Base-by-base conservation (phyloP, 2,888 invertebrate genomes). In the Aphidius colemani region DNA sequence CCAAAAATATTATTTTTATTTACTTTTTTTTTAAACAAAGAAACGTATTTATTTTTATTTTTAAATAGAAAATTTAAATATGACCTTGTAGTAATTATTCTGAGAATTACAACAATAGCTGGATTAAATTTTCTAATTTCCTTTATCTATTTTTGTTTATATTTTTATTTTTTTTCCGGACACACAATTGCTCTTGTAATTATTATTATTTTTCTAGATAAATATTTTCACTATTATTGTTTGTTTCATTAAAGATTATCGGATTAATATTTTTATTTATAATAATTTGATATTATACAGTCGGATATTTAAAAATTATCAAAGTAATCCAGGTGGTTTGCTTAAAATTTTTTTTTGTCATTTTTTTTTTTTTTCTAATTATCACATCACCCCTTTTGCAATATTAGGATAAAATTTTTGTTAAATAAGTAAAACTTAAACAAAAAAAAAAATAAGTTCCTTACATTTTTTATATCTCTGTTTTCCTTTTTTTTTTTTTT, bases 391-490 rank as follows among this genome's bases (percentile, higher is more conserved):
- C 46, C 43, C 57, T 39, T 57, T 56, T 6, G 44, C 39, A 57
- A 45, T 30, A 39, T 60, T 53, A 43, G 30, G 30, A 30, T 30
- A 30, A 4, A 30, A 30, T 53, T 53, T 53, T 39, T 39, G 45
- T 53, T 43, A 41, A 40, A 55, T 48, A 11, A 30, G 30, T 48
- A 13, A 48, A 48, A 48, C 8, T 48, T 48, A 6, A 13, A 48
- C 11, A 48, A 48, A 48, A 48, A 48, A 39, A 53, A 55, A 46
- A 18, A 57, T n/a, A 18, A 46, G 39, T 45, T 57, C 45, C 39
- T 57, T 45, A 57, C 57, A 57, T 46, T 61, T 65, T 65, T 65
- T 61, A 65, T 65, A 61, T 65, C 61, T 61, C 65, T 65, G 59
- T 64, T 65, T 65, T 65, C 11, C 57, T 53, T 65, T 65, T 30